Percentiles rank a stretch among this genome's conserved stretches.
phyloP scores from a whole-genome alignment of 2,797 vertebrate genomes.

The Pipistrellus kuhlii region DNA sequence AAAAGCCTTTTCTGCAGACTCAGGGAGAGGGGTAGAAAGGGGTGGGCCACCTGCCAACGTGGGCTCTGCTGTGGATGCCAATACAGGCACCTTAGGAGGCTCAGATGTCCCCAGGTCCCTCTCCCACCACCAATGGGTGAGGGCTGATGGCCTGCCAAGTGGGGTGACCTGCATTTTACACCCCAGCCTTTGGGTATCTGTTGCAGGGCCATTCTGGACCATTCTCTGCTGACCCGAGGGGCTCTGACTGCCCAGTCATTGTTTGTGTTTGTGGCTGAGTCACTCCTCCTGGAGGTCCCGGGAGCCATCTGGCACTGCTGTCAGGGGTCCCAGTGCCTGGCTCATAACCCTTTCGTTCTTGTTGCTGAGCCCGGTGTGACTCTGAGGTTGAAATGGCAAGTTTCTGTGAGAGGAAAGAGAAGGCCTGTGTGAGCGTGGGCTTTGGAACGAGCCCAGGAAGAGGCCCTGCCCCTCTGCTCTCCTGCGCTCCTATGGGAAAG shows the following conservation, averaged over 20 bases:
- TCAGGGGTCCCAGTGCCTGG: neutral
- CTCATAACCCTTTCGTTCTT: neutral
- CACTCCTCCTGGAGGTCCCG: neutral
- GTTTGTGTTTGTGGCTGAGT: constrained; percentile 60
- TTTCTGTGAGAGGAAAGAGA: neutral
- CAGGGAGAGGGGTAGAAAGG: neutral
- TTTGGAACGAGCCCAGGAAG: neutral
- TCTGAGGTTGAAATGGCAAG: neutral
- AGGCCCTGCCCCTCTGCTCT: neutral
- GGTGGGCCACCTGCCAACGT: neutral
- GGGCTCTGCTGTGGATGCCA: constrained; percentile 14
- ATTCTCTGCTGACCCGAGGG: neutral
- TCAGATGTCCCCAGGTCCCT: neutral
- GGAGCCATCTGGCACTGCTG: neutral
- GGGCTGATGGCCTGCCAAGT: neutral
- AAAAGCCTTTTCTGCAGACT: constrained; percentile 32
- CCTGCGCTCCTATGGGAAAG: neutral
- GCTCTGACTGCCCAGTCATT: neutral
- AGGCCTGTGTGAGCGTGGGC: neutral
- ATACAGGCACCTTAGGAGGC: neutral
- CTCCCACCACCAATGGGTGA: neutral
- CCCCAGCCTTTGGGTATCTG: neutral
- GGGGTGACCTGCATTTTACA: neutral
- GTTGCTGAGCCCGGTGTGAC: neutral
- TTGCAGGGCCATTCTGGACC: neutral